Conservation (phyloP, 2,888 invertebrate genomes). For the Odontocolon sp. region DNA sequence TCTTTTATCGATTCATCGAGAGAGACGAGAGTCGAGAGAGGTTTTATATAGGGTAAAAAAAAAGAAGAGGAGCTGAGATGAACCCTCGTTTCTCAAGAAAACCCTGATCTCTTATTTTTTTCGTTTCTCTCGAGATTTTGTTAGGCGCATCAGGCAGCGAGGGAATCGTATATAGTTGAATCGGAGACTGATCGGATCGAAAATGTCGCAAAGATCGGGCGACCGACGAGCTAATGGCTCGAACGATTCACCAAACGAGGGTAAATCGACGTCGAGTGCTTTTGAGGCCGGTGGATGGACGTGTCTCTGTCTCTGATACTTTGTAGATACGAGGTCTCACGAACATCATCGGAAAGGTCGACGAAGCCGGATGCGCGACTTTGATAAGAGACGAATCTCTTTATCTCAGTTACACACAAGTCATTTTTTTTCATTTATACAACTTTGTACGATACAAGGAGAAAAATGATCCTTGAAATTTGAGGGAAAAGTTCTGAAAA, state of each 20-base stretch:
- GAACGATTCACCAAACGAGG: constrained; percentile 37
- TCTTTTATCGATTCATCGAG: background rate
- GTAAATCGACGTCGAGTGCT: constrained; percentile 31
- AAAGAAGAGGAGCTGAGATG: background rate
- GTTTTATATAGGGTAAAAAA: background rate
- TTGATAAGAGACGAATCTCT: too few relatives aligned
- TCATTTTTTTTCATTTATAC: too few relatives aligned
- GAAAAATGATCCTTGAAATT: too few relatives aligned
- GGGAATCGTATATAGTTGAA: background rate
- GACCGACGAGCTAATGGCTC: constrained; percentile 25
- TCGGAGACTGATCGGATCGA: constrained; percentile 13
- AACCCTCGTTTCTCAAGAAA: constrained; percentile 13
- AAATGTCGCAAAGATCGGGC: constrained; percentile 3
- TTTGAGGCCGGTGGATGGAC: background rate
- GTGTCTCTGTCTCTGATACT: background rate
- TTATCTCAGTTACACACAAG: too few relatives aligned
- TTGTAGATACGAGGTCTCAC: background rate
- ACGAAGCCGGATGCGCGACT: too few relatives aligned
- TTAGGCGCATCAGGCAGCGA: background rate
- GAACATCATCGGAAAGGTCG: background rate
- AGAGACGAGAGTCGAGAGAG: background rate
- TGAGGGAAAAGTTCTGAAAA: too few relatives aligned
- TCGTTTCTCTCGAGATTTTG: background rate
- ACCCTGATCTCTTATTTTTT: background rate
- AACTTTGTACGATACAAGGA: too few relatives aligned